Conservation (phyloP, 2,888 invertebrate genomes). For the Notodonta ziczac region DNA sequence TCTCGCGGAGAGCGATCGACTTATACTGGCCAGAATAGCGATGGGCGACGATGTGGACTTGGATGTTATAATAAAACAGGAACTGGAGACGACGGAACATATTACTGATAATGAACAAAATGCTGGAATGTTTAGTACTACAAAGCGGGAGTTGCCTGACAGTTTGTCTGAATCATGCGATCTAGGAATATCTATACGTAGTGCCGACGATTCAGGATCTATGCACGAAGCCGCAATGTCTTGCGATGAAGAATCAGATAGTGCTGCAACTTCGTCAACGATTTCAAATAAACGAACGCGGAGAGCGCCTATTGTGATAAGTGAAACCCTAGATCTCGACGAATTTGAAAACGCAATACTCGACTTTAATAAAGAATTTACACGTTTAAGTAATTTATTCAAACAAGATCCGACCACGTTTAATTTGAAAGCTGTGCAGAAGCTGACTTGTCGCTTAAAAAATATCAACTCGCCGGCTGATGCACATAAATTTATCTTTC, state of each 20-base stretch:
- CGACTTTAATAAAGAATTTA: conserved; percentile 1
- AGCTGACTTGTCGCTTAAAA: background rate
- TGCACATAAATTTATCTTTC: conserved; percentile 1
- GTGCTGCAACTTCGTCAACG: background rate
- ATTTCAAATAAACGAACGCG: background rate
- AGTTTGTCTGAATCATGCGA: background rate
- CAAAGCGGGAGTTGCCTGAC: background rate
- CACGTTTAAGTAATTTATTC: conserved; percentile 2
- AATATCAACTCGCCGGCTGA: background rate
- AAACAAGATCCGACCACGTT: background rate
- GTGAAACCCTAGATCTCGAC: background rate
- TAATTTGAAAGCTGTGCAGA: background rate
- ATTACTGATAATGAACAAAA: background rate
- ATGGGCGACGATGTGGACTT: background rate
- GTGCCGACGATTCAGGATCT: background rate
- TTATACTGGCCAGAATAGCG: background rate
- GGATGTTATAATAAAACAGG: background rate
- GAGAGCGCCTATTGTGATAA: background rate
- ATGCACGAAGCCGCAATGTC: background rate
- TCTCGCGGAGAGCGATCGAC: background rate
- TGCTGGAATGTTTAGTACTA: background rate
- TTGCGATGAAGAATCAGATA: background rate
- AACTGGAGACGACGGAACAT: background rate
- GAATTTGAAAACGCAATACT: background rate
- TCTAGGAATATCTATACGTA: background rate